These are phyloP conservation scores for Drosophila azteca DNA, from an alignment of 1,140 invertebrate species.

Conservation along the genomic window DNA sequence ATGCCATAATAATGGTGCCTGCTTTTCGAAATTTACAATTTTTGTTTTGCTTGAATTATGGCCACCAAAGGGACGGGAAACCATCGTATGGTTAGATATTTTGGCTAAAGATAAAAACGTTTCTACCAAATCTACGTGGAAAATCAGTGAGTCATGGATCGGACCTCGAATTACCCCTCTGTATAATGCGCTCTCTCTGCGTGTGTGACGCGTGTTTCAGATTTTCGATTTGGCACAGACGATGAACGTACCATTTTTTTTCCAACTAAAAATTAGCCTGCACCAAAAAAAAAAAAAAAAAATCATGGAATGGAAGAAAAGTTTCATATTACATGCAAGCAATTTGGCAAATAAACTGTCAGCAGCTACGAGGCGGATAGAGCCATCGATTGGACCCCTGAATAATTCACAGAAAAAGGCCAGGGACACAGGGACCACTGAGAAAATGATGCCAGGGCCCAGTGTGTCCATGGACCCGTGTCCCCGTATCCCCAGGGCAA, in stretches of 20 bases:
- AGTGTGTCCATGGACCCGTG: slow-evolving; percentile 27
- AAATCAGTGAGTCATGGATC: slow-evolving; percentile 62
- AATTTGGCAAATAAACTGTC: slow-evolving; percentile 81
- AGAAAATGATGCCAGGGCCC: slow-evolving; percentile 38
- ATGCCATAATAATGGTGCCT: slow-evolving; percentile 67
- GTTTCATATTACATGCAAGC: slow-evolving; percentile 78
- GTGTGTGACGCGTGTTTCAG: slow-evolving; percentile 74
- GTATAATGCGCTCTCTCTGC: slow-evolving; percentile 7
- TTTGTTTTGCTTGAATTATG: slow-evolving; percentile 57
- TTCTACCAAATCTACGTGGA: slow-evolving; percentile 13
- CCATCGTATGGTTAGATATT: too few relatives aligned
- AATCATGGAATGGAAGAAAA: slow-evolving; percentile 36
- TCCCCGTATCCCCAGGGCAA: slow-evolving; percentile 55
- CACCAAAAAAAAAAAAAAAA: slow-evolving; percentile 12
- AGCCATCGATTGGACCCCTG: slow-evolving; percentile 64
- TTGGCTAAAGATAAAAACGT: slow-evolving; percentile 6
- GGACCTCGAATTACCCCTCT: slow-evolving; percentile 1
- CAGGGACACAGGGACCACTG: too few relatives aligned
- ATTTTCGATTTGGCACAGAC: slow-evolving; percentile 77
- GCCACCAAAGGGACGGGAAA: slow-evolving; percentile 27
- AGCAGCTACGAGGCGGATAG: slow-evolving; percentile 46
- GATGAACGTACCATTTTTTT: slow-evolving; percentile 23
- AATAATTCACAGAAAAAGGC: slow-evolving; percentile 65
- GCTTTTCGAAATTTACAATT: slow-evolving; percentile 69
- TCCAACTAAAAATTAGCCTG: slow-evolving; percentile 69